Evolutionary conservation across 2,797 vertebrate genomes (phyloP), one percentile per base, ranked within the genome.

Genomic region (Chanos chanos): DNA sequence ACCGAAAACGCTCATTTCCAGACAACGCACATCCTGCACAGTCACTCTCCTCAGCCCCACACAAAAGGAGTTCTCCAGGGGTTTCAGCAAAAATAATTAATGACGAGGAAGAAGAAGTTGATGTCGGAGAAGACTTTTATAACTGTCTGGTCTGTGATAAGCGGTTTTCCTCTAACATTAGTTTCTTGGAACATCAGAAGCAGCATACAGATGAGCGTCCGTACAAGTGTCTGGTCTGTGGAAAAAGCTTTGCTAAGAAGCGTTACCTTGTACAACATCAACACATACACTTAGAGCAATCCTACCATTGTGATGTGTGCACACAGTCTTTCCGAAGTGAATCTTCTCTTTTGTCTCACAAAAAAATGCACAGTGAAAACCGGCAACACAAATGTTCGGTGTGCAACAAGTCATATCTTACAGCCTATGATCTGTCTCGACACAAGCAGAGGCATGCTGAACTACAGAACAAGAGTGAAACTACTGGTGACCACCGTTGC

Each of bases 31-130:
- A 16, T 9, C 4, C 7, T 40, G 62, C 52, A 12, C 39, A 75
- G 37, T 30, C 63, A 37, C 60, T 67, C 4, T 19, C 12, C 25
- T 66, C 61, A 7, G 41, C 37, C 2, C 15, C 33, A 15, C 13
- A 31, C 4, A 64, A 66, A 18, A 72, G 65, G 8, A 59, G 22
- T 4, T 41, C 60, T 15, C 18, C 47, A 19, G 50, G 33, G 34
- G 27, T 30, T 44, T 16, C 5, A 22, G 28, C 66, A 40, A 45
- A 66, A 56, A 9, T 27, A 40, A 41, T 48, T 3, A 15, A 62
- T 16, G 84, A 87, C 4, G 87, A 90, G 0, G 87, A 88, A 21
- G 86, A 87, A 8, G 65, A 90, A 1, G 87, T 90, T 51, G 87
- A 90, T 18, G 88, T 76, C 1, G 88, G 85, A 37, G 87, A 89